These are phyloP conservation scores for Carcinoscorpius rotundicauda DNA, from an alignment of 1,140 invertebrate species.

Conservation along the genomic window DNA sequence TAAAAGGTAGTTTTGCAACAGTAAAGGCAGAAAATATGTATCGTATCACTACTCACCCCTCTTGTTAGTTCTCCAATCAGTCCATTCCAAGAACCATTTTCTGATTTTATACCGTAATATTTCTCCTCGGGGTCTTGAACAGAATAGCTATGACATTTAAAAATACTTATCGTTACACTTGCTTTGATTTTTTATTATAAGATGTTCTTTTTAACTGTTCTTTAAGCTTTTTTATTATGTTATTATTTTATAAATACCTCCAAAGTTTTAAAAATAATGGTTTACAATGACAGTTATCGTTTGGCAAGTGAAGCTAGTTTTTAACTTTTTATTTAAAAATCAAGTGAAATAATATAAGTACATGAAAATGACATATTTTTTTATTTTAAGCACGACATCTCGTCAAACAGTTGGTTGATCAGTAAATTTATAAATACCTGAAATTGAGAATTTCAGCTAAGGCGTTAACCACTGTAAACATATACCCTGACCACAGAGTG, in stretches of 20 bases:
- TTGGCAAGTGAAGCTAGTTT: too few relatives aligned
- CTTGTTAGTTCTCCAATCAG: constrained; percentile 25
- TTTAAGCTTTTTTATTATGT: neutral
- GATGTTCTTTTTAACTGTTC: too few relatives aligned
- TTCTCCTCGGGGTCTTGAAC: constrained; percentile 12
- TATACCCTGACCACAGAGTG: constrained; percentile 9
- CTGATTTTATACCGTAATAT: constrained; percentile 22
- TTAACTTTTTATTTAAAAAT: too few relatives aligned
- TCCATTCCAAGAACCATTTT: constrained; percentile 26
- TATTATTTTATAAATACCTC: neutral
- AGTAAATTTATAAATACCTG: neutral
- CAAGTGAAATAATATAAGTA: too few relatives aligned
- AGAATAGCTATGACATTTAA: constrained; percentile 5
- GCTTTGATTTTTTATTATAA: neutral
- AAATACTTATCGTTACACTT: neutral
- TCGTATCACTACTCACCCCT: constrained; percentile 5
- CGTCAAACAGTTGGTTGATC: too few relatives aligned
- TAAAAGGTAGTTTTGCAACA: neutral
- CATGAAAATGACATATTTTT: too few relatives aligned
- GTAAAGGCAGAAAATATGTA: neutral
- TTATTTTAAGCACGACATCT: too few relatives aligned
- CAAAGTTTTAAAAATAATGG: neutral
- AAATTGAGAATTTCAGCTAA: constrained; percentile 12
- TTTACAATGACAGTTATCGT: neutral
- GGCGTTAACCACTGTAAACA: constrained; percentile 11